Conservation (phyloP, 2,113 vertebrate species). For the Gobio gobio region DNA sequence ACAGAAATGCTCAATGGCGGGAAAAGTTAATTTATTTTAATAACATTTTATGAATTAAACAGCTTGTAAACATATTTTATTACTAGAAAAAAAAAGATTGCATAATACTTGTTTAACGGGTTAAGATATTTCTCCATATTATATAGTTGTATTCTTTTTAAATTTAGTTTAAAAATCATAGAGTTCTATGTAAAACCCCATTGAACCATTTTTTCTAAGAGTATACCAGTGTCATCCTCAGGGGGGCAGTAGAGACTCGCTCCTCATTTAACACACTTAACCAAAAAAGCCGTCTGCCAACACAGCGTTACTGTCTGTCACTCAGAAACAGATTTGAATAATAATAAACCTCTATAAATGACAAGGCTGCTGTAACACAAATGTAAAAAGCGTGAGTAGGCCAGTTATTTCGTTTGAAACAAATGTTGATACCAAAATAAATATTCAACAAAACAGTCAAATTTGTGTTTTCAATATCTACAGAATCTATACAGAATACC, state of each 20-base stretch:
- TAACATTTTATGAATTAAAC: too few species aligned
- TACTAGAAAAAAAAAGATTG: too few species aligned
- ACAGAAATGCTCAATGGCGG: too few species aligned
- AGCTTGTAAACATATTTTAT: too few species aligned
- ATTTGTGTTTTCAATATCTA: constrained; percentile 30
- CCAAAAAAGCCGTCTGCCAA: background rate
- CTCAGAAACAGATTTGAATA: background rate
- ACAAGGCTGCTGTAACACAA: background rate
- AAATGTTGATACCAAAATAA: constrained; percentile 14
- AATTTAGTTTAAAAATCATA: too few species aligned
- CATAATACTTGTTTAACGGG: too few species aligned
- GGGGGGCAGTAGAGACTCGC: constrained; percentile 18
- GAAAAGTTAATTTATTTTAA: too few species aligned
- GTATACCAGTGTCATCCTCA: constrained; percentile 14
- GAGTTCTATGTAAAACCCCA: too few species aligned
- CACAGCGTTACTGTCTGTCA: background rate
- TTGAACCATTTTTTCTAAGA: too few species aligned
- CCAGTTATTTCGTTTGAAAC: background rate
- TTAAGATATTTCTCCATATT: too few species aligned
- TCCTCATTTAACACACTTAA: background rate
- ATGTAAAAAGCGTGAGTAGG: background rate
- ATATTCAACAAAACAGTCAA: constrained; percentile 2
- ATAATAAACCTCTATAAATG: background rate
- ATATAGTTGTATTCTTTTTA: too few species aligned
- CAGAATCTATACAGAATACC: constrained; percentile 28